Evolutionary conservation across 2,797 vertebrate genomes (phyloP).

Genomic region (Microtus californicus): DNA sequence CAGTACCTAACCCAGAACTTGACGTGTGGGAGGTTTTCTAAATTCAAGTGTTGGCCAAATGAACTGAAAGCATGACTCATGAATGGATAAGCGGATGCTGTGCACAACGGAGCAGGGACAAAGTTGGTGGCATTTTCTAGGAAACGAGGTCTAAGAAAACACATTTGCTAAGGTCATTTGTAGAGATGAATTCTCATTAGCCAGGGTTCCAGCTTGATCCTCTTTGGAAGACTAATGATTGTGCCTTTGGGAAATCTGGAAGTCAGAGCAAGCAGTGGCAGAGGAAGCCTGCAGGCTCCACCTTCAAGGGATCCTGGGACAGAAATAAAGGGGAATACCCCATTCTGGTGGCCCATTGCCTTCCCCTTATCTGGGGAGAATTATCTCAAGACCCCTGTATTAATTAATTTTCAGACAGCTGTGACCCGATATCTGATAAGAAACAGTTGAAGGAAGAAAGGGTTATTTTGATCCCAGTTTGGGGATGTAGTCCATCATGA

Average conservation of each 20-base stretch:
- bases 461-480: neutral
- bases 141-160: neutral
- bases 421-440: neutral
- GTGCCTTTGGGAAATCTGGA: slow-evolving; percentile 11
- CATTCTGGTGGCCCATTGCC: neutral
- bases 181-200: neutral
- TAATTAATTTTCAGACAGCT: neutral
- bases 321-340: neutral
- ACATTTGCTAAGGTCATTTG: neutral
- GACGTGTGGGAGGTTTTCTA: neutral
- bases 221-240: neutral
- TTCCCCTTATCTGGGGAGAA: neutral
- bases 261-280: neutral
- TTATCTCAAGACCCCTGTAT: neutral
- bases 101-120: neutral
- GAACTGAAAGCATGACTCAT: neutral
- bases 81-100: neutral
- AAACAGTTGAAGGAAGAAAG: no score
- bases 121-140: neutral
- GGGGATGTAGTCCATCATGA: neutral
- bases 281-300: neutral
- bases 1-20: neutral
- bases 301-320: neutral
- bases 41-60: neutral
- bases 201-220: neutral